Evolutionary conservation across 2,888 invertebrate genomes (phyloP), one percentile per base, ranked within the genome.

Genomic region (Dugesia japonica): DNA sequence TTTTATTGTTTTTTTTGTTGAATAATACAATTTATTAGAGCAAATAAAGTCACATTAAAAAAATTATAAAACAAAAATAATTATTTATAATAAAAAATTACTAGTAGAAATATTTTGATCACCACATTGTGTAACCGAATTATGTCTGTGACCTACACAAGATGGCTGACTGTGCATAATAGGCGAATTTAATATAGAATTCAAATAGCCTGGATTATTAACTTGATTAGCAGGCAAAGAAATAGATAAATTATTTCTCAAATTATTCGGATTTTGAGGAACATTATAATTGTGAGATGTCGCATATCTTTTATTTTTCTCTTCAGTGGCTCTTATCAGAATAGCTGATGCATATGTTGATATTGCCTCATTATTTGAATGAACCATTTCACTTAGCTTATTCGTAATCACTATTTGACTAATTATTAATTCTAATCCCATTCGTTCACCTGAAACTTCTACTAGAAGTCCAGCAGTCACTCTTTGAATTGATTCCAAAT

Each of bases 271-370:
- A n/a, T 56, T 56, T 56, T 56, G 56, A 20, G 56, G 56, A n/a
- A 56, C n/a, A 56, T 56, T 56, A n/a, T 56, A 56, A n/a, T 23
- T 56, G 56, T 56, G 56, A 4, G 56, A n/a, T 13, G 56, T 1
- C 4, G 56, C 56, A 56, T 56, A 56, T 56, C 56, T 4, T 56
- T 56, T 56, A n/a, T 27, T 71, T 27, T 97, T 97, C 85, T 95
- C 95, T 84, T 94, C 94, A 78, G 94, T 93, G 93, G 97, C 94
- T 81, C 94, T 90, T 89, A 94, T 95, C 78, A 97, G 87, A 28
- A 97, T 94, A 0, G 94, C 95, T 0, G 95, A 95, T 33, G 95
- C 95, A 84, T 97, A 97, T 0, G 95, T 95, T 15, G 95, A 87
- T 79, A 97, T 94, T 79, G 94, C 94, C 87, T 97, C 95, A 83